phyloP scores from a whole-genome alignment of 2,888 invertebrate genomes.

The Cryptocheilus praepositus region DNA sequence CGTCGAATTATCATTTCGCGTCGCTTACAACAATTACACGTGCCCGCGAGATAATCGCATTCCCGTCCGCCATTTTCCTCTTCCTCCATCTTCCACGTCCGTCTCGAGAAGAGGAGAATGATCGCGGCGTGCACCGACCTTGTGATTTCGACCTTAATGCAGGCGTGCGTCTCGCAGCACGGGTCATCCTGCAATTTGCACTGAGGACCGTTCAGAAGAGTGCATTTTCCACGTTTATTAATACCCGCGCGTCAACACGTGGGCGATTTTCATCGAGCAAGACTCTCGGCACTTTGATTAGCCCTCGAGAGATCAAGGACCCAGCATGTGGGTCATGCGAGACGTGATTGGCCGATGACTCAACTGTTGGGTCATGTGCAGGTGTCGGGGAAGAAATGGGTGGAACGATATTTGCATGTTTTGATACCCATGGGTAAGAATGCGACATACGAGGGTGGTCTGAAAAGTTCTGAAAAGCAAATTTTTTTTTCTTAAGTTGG shows the following conservation, averaged over 20 bases:
- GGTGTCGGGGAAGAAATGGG: too few species aligned
- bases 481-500: too few species aligned
- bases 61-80: slow-evolving; percentile 8
- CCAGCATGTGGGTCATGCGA: too few species aligned
- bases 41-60: slow-evolving; percentile 37
- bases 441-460: too few species aligned
- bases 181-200: slow-evolving; percentile 6
- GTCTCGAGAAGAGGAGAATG: neutral
- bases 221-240: slow-evolving; percentile 5
- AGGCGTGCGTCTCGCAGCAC: neutral
- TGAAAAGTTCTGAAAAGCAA: too few species aligned
- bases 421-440: too few species aligned
- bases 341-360: too few species aligned
- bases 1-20: slow-evolving; percentile 36
- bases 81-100: neutral
- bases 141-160: slow-evolving; percentile 9
- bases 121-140: neutral
- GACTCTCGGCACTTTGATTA: too few species aligned
- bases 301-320: too few species aligned
- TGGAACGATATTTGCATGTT: too few species aligned
- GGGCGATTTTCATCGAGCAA: too few species aligned
- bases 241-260: neutral
- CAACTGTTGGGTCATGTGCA: too few species aligned
- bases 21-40: slow-evolving; percentile 50
- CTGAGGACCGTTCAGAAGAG: neutral